Evolutionary conservation across 2,113 vertebrate genomes (phyloP).

Genomic region (Cyanoliseus patagonus): DNA sequence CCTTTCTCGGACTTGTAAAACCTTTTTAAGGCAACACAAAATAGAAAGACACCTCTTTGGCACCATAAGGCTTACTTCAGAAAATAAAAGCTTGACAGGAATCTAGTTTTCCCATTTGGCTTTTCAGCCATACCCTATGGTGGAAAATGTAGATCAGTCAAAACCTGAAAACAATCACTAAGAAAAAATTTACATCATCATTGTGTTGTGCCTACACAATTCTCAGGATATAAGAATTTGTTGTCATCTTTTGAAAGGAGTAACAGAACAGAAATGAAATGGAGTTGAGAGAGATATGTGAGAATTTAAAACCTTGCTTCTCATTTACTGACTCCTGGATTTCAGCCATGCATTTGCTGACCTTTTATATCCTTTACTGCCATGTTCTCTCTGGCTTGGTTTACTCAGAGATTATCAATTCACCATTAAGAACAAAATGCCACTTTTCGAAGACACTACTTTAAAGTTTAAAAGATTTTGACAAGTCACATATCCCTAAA

Average conservation of each 20-base stretch:
- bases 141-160: background rate
- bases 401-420: conserved; percentile 57
- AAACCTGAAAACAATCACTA: background rate
- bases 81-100: background rate
- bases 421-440: background rate
- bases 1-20: background rate
- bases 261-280: conserved; percentile 33
- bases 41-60: background rate
- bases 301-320: conserved; percentile 47
- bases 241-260: background rate
- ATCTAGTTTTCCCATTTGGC: background rate
- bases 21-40: background rate
- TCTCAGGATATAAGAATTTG: background rate
- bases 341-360: conserved; percentile 3
- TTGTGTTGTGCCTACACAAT: background rate
- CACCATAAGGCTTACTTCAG: background rate
- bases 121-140: background rate
- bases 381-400: conserved; percentile 6
- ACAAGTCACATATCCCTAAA: background rate
- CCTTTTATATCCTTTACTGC: conserved; percentile 19
- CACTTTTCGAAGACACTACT: background rate
- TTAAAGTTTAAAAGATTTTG: conserved; percentile 43
- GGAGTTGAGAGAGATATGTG: background rate
- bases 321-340: conserved; percentile 38
- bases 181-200: background rate